A percentile compares a stretch with the other conserved stretches of the same genome.
These are phyloP conservation scores for Agrotis ipsilon DNA, from an alignment of 2,888 invertebrate genomes.

Conservation along the genomic window DNA sequence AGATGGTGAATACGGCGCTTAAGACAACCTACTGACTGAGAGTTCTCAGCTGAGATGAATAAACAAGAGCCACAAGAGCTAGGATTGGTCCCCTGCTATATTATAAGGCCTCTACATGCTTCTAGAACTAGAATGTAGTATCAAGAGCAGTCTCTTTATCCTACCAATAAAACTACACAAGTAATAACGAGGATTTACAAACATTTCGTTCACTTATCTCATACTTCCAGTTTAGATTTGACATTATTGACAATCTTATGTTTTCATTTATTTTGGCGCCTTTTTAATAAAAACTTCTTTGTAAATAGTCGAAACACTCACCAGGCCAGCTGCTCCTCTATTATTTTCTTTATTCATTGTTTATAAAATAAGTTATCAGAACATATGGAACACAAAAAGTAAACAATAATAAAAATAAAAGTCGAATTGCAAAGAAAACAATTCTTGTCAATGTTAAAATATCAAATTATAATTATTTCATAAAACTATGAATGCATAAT, in stretches of 20 bases:
- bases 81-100: too few species aligned
- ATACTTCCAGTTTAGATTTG: constrained; percentile 29
- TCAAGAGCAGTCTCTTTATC: too few species aligned
- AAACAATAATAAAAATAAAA: constrained; percentile 12
- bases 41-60: background rate
- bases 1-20: too few species aligned
- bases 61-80: background rate
- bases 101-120: too few species aligned
- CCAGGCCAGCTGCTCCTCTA: constrained; percentile 82
- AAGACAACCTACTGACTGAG: background rate
- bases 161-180: too few species aligned
- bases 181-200: background rate
- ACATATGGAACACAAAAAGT: background rate
- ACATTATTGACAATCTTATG: constrained; percentile 18
- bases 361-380: background rate
- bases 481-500: constrained; percentile 4
- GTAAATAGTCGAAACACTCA: constrained; percentile 66
- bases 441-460: constrained; percentile 26
- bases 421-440: constrained; percentile 28
- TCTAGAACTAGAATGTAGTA: too few species aligned
- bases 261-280: constrained; percentile 2
- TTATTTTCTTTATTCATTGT: constrained; percentile 79
- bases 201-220: constrained; percentile 23
- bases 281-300: constrained; percentile 6
- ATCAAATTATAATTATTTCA: background rate